Evolutionary conservation across 2,113 vertebrate genomes (phyloP).

Genomic region (Cettia cetti): DNA sequence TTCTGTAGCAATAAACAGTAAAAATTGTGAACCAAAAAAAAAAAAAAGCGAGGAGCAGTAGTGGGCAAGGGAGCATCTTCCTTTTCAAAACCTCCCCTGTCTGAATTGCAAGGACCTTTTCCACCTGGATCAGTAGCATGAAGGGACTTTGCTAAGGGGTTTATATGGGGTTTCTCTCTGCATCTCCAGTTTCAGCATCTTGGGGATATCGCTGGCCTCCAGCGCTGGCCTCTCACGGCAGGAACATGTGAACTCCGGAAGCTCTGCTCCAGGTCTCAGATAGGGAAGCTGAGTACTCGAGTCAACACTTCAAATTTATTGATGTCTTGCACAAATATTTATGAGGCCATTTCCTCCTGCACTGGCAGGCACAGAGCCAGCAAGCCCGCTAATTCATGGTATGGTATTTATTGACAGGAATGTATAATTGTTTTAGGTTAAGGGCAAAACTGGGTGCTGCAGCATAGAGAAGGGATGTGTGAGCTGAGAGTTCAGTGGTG

Average conservation of each 20-base stretch:
- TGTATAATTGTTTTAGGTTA: neutral
- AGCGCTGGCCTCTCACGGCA: neutral
- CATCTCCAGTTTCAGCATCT: slow-evolving; percentile 58
- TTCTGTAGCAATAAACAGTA: neutral
- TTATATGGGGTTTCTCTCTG: neutral
- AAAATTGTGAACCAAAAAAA: neutral
- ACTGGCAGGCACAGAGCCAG: slow-evolving; percentile 50
- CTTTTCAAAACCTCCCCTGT: neutral
- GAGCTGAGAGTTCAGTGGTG: neutral
- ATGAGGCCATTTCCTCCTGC: slow-evolving; percentile 64
- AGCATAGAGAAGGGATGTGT: neutral
- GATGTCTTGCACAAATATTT: slow-evolving; percentile 73
- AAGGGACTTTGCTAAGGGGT: neutral
- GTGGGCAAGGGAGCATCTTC: neutral
- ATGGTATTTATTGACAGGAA: slow-evolving; percentile 55
- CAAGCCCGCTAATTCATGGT: neutral
- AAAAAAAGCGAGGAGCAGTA: neutral
- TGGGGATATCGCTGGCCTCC: neutral
- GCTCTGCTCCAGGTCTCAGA: slow-evolving; percentile 41
- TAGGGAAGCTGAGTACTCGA: slow-evolving; percentile 61
- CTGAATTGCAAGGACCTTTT: neutral
- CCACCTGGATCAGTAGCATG: neutral
- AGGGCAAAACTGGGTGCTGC: slow-evolving; percentile 18
- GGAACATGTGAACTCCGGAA: slow-evolving; percentile 38
- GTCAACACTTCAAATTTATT: slow-evolving; percentile 71